Conservation (phyloP, 2,113 vertebrate genomes). For the Sialia sialis region DNA sequence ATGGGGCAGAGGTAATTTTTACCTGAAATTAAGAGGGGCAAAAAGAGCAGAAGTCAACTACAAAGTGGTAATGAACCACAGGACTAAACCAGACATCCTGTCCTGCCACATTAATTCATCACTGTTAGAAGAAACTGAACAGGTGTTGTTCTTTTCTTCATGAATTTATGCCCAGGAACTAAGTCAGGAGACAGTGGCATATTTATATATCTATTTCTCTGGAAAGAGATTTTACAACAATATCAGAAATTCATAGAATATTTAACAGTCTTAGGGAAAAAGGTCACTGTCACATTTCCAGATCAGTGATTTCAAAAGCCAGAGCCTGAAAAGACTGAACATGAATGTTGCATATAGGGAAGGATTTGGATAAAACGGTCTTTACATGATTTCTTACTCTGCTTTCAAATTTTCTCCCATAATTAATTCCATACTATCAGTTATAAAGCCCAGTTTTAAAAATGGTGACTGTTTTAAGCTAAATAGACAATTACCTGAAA, state of each 20-base stretch:
- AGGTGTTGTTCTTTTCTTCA: background rate
- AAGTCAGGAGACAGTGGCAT: background rate
- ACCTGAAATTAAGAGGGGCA: background rate
- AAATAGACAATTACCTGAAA: background rate
- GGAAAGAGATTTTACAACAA: background rate
- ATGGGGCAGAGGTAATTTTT: background rate
- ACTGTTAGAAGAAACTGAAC: background rate
- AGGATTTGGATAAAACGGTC: background rate
- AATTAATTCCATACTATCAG: background rate
- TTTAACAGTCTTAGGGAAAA: background rate
- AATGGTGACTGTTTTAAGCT: background rate
- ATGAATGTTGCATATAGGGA: background rate
- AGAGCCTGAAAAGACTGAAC: background rate
- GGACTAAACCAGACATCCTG: background rate
- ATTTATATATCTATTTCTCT: background rate
- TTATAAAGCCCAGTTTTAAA: background rate
- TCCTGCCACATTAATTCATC: background rate
- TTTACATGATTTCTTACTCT: background rate
- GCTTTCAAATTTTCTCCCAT: background rate
- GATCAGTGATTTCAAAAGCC: background rate
- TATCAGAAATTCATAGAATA: conserved; percentile 22
- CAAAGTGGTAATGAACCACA: background rate
- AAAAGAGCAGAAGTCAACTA: background rate
- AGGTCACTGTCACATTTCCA: background rate
- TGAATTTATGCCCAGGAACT: background rate